Conservation (phyloP, 2,888 invertebrate species). For the Eupithecia subfuscata region DNA sequence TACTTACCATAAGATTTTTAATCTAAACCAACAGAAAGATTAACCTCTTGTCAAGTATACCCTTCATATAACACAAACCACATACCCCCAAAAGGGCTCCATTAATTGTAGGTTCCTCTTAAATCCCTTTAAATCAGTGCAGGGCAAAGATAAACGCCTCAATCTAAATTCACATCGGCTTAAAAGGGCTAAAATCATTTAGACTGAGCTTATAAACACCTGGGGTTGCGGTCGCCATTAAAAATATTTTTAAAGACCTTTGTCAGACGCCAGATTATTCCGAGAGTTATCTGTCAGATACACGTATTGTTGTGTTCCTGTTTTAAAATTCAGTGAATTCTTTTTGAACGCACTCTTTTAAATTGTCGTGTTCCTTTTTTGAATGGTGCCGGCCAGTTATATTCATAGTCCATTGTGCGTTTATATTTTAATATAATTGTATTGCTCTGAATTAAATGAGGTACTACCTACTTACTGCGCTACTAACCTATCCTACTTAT, state of each 20-base stretch:
- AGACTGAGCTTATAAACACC: conserved; percentile 43
- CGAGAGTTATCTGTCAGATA: conserved; percentile 53
- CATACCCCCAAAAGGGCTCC: conserved; percentile 33
- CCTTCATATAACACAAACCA: conserved; percentile 25
- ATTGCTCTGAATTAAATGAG: neutral
- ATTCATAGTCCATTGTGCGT: neutral
- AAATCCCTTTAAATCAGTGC: conserved; percentile 46
- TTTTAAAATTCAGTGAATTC: conserved; percentile 20
- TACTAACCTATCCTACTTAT: no score
- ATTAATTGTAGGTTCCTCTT: conserved; percentile 33
- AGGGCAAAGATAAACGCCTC: conserved; percentile 59
- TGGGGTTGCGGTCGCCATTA: conserved; percentile 45
- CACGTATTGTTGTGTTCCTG: conserved; percentile 25
- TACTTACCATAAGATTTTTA: neutral
- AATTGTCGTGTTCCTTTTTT: conserved; percentile 9
- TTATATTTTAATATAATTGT: neutral
- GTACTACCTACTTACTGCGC: neutral
- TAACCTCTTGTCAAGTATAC: neutral
- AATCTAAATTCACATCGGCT: conserved; percentile 56
- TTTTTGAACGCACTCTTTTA: conserved; percentile 15
- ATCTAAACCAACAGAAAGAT: neutral
- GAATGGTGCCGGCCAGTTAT: neutral
- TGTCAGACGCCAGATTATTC: conserved; percentile 52
- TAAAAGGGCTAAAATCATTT: conserved; percentile 57
- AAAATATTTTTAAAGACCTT: conserved; percentile 55